Conservation (phyloP, 2,888 invertebrate genomes). For the Psococerastis gibbosa region DNA sequence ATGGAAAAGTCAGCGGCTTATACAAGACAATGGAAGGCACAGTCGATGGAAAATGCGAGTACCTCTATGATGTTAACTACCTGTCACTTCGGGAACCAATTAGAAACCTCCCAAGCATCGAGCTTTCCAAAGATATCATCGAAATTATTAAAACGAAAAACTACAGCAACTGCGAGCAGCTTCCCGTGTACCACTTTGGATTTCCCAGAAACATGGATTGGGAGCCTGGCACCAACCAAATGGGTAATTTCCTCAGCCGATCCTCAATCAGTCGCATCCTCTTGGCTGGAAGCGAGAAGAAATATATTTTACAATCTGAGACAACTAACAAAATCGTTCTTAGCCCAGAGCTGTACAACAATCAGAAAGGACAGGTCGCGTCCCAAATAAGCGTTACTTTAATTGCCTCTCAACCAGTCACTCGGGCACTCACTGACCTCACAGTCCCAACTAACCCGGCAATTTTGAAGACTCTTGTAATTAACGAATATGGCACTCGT, state of each 20-base stretch:
- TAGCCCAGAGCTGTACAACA: conserved; percentile 29
- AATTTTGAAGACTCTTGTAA: no score
- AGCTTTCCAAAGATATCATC: no score
- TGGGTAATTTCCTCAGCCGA: conserved; percentile 34
- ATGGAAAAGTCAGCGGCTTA: conserved; percentile 30
- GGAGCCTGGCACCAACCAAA: conserved; percentile 29
- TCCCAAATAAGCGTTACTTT: conserved; percentile 37
- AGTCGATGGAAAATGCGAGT: conserved; percentile 48
- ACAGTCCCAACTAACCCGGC: no score
- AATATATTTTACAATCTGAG: conserved; percentile 43
- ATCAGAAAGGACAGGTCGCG: conserved; percentile 40
- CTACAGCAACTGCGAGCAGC: conserved; percentile 39
- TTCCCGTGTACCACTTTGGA: conserved; percentile 44
- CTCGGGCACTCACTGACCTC: no score
- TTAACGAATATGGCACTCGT: conserved; percentile 32
- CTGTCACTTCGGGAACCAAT: no score
- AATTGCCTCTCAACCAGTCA: conserved; percentile 21
- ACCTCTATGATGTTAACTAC: conserved; percentile 46
- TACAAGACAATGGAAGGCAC: conserved; percentile 52
- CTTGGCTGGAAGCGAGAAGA: conserved; percentile 32
- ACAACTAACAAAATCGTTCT: conserved; percentile 30
- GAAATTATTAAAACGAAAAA: conserved; percentile 48
- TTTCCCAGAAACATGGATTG: conserved; percentile 34
- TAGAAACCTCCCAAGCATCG: no score
- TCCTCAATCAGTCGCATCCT: conserved; percentile 36